Conservation (phyloP, 2,888 invertebrate genomes). For the Electrophaes corylata region DNA sequence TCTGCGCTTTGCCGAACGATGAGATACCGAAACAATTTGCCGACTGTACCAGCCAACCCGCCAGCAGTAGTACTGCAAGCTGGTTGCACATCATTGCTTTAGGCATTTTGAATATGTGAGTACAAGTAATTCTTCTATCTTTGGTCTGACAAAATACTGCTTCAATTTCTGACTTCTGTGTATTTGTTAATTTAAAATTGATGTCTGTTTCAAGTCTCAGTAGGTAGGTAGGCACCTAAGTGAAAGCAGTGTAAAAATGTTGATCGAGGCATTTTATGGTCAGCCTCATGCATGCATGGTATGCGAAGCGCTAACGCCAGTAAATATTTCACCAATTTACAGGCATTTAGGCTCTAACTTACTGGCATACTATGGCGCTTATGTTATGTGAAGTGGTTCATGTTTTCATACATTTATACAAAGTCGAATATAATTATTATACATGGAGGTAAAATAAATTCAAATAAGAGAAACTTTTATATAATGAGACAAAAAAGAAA, state of each 20-base stretch:
- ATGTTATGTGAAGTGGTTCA: background rate
- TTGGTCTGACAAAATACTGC: background rate
- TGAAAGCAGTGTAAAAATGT: constrained; percentile 31
- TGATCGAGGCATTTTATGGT: constrained; percentile 14
- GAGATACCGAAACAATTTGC: constrained; percentile 68
- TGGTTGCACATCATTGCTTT: constrained; percentile 41
- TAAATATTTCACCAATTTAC: constrained; percentile 10
- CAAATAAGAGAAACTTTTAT: constrained; percentile 30
- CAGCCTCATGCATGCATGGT: constrained; percentile 31
- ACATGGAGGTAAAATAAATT: background rate
- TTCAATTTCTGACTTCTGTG: constrained; percentile 7
- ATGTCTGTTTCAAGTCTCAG: background rate
- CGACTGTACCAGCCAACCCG: constrained; percentile 54
- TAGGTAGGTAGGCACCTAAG: constrained; percentile 1
- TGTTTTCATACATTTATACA: background rate
- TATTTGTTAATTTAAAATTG: background rate
- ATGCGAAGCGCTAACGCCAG: constrained; percentile 13
- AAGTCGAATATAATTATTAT: background rate
- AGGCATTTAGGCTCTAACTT: constrained; percentile 6
- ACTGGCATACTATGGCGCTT: background rate
- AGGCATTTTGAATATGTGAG: constrained; percentile 12
- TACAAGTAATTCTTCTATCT: constrained; percentile 4
- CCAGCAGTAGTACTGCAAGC: constrained; percentile 42
- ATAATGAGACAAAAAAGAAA: constrained; percentile 42
- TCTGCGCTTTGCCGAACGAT: constrained; percentile 75